These are phyloP conservation scores for Pluvianellus socialis DNA, from an alignment of 2,113 vertebrate species.

Conservation along the genomic window DNA sequence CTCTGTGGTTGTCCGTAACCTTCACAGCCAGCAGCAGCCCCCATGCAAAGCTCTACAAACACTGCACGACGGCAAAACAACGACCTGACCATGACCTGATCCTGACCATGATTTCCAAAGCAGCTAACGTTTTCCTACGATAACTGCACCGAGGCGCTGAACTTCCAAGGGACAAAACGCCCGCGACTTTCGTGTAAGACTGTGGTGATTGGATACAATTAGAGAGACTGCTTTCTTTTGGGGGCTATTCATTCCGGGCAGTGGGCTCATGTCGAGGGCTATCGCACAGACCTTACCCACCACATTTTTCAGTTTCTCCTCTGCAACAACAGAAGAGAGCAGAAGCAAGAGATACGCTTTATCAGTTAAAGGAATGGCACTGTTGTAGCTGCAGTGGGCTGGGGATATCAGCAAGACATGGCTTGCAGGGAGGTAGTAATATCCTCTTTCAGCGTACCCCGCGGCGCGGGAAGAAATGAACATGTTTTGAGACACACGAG, in stretches of 20 bases:
- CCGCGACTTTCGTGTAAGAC: neutral
- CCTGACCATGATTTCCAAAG: neutral
- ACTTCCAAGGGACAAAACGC: neutral
- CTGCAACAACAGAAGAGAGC: constrained; percentile 16
- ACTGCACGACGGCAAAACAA: neutral
- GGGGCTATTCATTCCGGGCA: neutral
- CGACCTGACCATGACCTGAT: neutral
- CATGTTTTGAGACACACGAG: neutral
- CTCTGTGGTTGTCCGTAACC: neutral
- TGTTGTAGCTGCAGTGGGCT: neutral
- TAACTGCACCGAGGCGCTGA: neutral
- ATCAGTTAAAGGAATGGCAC: constrained; percentile 28
- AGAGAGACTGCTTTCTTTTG: neutral
- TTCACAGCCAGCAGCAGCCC: neutral
- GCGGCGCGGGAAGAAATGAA: neutral
- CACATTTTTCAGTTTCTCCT: constrained; percentile 48
- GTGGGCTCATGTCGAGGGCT: neutral
- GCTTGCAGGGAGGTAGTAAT: constrained; percentile 34
- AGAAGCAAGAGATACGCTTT: constrained; percentile 38
- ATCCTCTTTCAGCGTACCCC: neutral
- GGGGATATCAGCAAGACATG: constrained; percentile 24
- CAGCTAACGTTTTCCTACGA: neutral
- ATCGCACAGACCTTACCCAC: neutral
- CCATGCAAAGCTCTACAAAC: neutral
- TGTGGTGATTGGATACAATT: neutral